Evolutionary conservation across 2,888 invertebrate species (phyloP), one percentile per base, ranked within the genome.

Genomic region (Acleris literana): DNA sequence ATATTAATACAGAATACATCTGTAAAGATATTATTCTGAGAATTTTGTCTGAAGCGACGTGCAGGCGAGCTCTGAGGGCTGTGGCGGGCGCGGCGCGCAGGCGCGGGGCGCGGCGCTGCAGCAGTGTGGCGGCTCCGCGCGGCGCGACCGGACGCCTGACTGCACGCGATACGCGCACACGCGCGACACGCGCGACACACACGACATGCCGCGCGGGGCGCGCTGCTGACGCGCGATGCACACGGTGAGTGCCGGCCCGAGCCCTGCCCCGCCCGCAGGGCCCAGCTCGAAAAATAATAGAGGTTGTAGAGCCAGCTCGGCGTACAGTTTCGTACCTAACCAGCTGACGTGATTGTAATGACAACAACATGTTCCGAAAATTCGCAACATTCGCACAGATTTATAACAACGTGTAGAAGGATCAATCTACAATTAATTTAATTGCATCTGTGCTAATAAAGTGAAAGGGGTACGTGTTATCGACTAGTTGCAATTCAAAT

Each of bases 81-180:
- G 6, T 53, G 63, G 62, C 65, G 64, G 59, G 62, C 44, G 63
- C 57, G 58, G 64, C 64, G 54, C 22, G 20, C 61, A 56, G 54
- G 39, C 56, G 62, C 51, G 61, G 68, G 68, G 63, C 58, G 68
- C 64, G 57, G 58, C 52, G 67, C 64, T 25, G 57, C 59, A 56
- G 61, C 62, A 65, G 61, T 53, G 64, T 68, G 57, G 65, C 63
- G 55, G 48, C 57, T 54, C 44, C 29, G 58, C 49, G 64, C 55
- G 60, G 53, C 44, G 57, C 48, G 69, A 54, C 46, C 17, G 53
- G 53, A 13, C 53, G 53, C 44, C 39, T 22, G 62, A 70, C 46
- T 63, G 25, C 62, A 44, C 53, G 63, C 57, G 69, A 49, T 61
- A 59, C 48, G 39, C 56, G 56, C 1, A 43, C n/a, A 56, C 46